Evolutionary conservation across 1,140 invertebrate species (phyloP).

Genomic region (Drosophila seguyi): DNA sequence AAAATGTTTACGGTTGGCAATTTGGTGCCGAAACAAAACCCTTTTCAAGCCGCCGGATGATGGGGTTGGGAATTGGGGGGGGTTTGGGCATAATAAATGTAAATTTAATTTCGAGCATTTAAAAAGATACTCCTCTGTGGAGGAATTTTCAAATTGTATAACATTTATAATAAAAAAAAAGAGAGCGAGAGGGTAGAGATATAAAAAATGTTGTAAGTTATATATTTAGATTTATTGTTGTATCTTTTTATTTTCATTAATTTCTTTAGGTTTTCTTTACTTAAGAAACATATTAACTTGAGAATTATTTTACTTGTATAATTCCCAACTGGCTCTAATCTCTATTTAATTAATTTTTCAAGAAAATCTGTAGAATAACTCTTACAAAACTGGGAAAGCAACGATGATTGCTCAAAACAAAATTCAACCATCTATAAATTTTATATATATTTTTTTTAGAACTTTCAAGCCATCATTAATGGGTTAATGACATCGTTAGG

Average conservation of each 20-base stretch:
- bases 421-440: not conserved
- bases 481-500: slow-evolving; percentile 59
- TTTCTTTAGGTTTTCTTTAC: not conserved
- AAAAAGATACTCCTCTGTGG: slow-evolving; percentile 26
- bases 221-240: not conserved
- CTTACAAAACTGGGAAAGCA: not conserved
- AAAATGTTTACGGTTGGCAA: slow-evolving; percentile 42
- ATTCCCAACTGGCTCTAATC: not conserved
- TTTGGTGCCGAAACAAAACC: slow-evolving; percentile 12
- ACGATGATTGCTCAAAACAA: not conserved
- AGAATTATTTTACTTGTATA: not conserved
- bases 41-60: not conserved
- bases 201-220: too few species aligned
- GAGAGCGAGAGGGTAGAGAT: not conserved
- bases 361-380: not conserved
- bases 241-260: not conserved
- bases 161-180: slow-evolving; percentile 25
- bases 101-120: slow-evolving; percentile 37
- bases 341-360: not conserved
- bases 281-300: not conserved
- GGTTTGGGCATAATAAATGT: slow-evolving; percentile 26
- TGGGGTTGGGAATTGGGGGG: not conserved
- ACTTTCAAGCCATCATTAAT: slow-evolving; percentile 37
- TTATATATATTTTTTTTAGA: not conserved
- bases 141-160: slow-evolving; percentile 23